phyloP scores from a whole-genome alignment of 1,140 invertebrate species.

The Tribolium madens region DNA sequence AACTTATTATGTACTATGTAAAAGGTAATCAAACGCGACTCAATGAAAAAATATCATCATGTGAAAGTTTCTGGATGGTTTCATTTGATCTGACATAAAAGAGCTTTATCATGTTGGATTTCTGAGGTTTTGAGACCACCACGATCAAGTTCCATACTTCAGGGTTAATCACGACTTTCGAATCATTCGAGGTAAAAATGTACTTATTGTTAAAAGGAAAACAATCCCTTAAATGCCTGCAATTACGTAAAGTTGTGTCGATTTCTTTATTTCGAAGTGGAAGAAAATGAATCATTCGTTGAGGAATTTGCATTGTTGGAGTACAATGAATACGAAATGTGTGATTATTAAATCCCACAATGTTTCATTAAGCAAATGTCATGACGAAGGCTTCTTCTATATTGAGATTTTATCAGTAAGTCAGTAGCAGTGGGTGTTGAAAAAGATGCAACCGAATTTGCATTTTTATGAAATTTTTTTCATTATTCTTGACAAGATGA shows the following conservation, averaged over 20 bases:
- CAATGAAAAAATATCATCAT: background rate
- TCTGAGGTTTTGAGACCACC: constrained; percentile 20
- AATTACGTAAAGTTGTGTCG: constrained; percentile 1
- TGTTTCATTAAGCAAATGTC: constrained; percentile 20
- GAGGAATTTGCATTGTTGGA: constrained; percentile 39
- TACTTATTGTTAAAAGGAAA: background rate
- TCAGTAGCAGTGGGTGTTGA: no score
- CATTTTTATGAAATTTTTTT: no score
- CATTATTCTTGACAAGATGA: background rate
- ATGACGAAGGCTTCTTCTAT: background rate
- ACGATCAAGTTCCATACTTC: constrained; percentile 16
- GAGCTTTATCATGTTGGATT: constrained; percentile 23
- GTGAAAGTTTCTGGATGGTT: background rate
- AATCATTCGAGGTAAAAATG: background rate
- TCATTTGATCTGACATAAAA: background rate
- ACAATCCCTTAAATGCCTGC: background rate
- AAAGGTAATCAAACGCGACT: background rate
- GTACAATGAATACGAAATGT: constrained; percentile 22
- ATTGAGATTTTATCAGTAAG: no score
- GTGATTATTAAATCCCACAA: constrained; percentile 28
- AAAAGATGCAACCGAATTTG: no score
- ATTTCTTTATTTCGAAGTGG: constrained; percentile 9
- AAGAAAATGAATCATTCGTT: constrained; percentile 39
- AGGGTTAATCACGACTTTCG: background rate
- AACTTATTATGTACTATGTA: background rate